Evolutionary conservation across 1,140 invertebrate genomes (phyloP).

Genomic region (Heterodera schachtii): DNA sequence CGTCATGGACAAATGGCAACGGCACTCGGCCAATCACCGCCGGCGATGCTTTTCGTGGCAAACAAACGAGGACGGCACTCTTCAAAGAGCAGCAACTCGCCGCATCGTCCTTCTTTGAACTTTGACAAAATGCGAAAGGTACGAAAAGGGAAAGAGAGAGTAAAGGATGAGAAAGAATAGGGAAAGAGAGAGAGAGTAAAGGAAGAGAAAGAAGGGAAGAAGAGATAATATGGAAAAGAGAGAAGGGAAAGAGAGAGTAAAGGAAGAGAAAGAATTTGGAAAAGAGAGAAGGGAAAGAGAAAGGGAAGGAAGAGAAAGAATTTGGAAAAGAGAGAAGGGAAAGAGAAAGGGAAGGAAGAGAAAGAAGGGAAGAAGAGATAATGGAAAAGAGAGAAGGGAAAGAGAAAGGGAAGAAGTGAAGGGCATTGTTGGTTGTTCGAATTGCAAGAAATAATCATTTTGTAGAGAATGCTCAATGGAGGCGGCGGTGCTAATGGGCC

Average conservation of each 20-base stretch:
- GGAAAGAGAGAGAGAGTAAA: background rate
- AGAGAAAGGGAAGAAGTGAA: no score
- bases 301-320: no score
- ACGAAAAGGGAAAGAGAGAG: background rate
- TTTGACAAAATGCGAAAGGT: conserved; percentile 60
- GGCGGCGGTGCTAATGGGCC: background rate
- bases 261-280: no score
- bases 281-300: no score
- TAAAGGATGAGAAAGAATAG: conserved; percentile 20
- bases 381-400: no score
- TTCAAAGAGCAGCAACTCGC: conserved; percentile 15
- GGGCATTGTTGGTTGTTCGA: no score
- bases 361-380: no score
- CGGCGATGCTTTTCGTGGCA: conserved; percentile 36
- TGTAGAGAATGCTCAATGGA: conserved; percentile 12
- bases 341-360: no score
- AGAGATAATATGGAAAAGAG: background rate
- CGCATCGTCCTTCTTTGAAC: conserved; percentile 48
- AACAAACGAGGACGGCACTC: conserved; percentile 47
- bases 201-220: no score
- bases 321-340: no score
- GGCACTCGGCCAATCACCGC: conserved; percentile 46
- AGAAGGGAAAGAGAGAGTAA: background rate
- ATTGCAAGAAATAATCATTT: background rate
- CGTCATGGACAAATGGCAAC: conserved; percentile 24